Conservation (phyloP, 2,113 vertebrate genomes). For the Lepisosteus osseus region DNA sequence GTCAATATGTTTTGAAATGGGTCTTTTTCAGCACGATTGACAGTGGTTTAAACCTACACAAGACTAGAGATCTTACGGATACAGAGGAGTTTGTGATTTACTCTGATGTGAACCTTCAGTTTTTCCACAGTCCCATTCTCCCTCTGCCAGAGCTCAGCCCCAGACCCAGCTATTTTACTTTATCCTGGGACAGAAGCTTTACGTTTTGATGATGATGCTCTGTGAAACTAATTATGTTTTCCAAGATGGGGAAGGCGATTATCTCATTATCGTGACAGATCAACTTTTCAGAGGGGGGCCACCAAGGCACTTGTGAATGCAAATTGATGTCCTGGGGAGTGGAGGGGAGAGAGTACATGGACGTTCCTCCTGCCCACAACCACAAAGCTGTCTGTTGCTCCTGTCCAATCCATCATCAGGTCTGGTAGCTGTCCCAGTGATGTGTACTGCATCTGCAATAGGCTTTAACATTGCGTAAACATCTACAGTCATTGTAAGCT, state of each 20-base stretch:
- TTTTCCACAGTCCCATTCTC: no score
- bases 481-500: not conserved
- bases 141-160: no score
- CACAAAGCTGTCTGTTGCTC: not conserved
- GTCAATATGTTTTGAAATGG: no score
- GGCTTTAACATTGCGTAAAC: not conserved
- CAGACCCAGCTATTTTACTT: no score
- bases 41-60: no score
- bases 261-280: not conserved
- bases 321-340: not conserved
- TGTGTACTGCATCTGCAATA: not conserved
- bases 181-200: not conserved
- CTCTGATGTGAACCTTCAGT: no score
- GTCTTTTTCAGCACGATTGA: no score
- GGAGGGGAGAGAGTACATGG: not conserved
- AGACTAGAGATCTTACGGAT: no score
- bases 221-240: not conserved
- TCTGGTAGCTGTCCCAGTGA: not conserved
- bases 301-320: not conserved
- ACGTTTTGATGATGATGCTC: not conserved
- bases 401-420: not conserved
- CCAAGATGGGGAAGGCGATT: not conserved
- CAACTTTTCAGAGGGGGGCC: not conserved
- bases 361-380: not conserved
- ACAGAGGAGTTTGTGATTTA: no score